Percentiles rank a stretch among this genome's conserved stretches.
Conservation (phyloP, 2,888 invertebrate genomes). For the Synanthedon myopaeformis region DNA sequence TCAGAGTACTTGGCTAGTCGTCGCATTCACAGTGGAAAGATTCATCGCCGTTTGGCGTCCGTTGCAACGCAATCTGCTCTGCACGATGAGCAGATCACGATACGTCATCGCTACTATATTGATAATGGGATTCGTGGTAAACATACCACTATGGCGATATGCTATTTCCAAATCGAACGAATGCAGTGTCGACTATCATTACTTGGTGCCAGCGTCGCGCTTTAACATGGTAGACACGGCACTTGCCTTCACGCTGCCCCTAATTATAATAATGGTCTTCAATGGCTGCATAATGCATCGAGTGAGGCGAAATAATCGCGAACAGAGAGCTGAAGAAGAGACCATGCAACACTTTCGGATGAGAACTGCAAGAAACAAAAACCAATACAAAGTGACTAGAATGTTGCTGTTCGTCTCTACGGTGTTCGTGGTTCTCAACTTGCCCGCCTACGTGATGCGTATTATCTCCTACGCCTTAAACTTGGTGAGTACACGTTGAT, state of each 20-base stretch:
- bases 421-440: conserved; percentile 81
- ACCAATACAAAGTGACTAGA: conserved; percentile 80
- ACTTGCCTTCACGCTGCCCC: conserved; percentile 79
- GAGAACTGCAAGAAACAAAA: conserved; percentile 20
- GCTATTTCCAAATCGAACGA: conserved; percentile 40
- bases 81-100: conserved; percentile 79
- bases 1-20: conserved; percentile 86
- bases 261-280: conserved; percentile 76
- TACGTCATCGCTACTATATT: conserved; percentile 67
- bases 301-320: conserved; percentile 72
- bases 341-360: conserved; percentile 6
- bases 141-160: conserved; percentile 72
- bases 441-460: conserved; percentile 81
- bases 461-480: conserved; percentile 72
- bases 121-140: conserved; percentile 62
- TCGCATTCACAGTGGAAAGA: conserved; percentile 87
- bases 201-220: conserved; percentile 67
- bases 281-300: conserved; percentile 78
- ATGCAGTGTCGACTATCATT: conserved; percentile 62
- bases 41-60: conserved; percentile 87
- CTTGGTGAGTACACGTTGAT: conserved; percentile 39
- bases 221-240: conserved; percentile 80
- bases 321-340: conserved; percentile 17
- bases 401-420: conserved; percentile 87
- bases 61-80: conserved; percentile 75